phyloP scores from a whole-genome alignment of 2,113 vertebrate species.

The Catharus bicknelli region DNA sequence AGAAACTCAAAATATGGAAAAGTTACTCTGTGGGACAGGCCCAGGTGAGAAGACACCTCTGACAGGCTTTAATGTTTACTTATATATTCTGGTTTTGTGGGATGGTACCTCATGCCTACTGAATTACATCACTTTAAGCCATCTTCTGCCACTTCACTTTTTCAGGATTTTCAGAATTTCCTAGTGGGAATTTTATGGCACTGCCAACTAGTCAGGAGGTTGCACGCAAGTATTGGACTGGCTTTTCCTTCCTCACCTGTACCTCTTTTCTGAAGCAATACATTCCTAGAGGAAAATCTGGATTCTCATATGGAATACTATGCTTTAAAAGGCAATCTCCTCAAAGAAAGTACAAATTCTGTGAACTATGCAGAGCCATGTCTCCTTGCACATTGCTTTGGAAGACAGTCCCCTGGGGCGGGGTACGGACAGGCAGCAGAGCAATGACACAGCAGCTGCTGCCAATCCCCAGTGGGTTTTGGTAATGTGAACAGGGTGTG shows the following conservation, averaged over 20 bases:
- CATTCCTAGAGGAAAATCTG: background rate
- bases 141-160: background rate
- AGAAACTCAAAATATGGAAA: background rate
- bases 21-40: background rate
- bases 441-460: background rate
- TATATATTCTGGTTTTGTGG: background rate
- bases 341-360: background rate
- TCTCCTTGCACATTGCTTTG: accelerated
- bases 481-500: background rate
- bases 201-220: background rate
- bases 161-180: background rate
- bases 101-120: background rate
- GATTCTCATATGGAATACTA: background rate
- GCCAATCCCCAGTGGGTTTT: background rate
- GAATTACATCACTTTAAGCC: background rate
- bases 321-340: background rate
- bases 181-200: background rate
- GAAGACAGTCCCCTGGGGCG: accelerated
- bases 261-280: background rate
- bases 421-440: accelerated
- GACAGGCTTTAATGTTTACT: background rate
- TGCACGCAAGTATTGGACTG: accelerated
- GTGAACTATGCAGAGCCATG: background rate
- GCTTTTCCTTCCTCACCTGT: background rate
- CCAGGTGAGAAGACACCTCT: background rate